These are phyloP conservation scores for Urocyon cinereoargenteus DNA, from an alignment of 2,797 vertebrate species.

Conservation along the genomic window DNA sequence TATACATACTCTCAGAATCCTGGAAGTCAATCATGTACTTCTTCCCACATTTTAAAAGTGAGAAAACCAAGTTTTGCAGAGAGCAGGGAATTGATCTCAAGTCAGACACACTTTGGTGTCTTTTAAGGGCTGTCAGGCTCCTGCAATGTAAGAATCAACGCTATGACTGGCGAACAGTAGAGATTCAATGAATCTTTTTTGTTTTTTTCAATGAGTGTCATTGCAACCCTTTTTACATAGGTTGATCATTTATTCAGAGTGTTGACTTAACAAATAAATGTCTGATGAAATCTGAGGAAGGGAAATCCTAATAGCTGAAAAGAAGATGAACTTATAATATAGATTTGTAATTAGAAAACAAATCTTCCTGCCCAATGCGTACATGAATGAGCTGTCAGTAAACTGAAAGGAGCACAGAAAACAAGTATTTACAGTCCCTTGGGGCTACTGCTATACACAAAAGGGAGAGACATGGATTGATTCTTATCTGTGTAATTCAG, in stretches of 20 bases:
- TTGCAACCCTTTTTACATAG: not conserved
- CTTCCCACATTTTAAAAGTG: not conserved
- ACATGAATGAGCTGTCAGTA: not conserved
- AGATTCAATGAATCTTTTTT: not conserved
- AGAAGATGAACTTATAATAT: not conserved
- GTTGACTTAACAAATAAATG: conserved; percentile 1
- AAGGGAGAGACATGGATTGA: not conserved
- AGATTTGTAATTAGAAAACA: conserved; percentile 45
- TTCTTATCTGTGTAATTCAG: conserved; percentile 52
- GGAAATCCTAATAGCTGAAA: not conserved
- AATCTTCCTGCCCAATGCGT: not conserved
- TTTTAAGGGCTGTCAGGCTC: not conserved
- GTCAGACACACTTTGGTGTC: not conserved
- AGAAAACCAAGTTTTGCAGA: not conserved
- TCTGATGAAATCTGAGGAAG: not conserved
- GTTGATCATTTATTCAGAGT: conserved; percentile 18
- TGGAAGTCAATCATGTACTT: not conserved
- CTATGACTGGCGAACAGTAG: no score
- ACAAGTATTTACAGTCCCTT: not conserved
- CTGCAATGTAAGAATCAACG: not conserved
- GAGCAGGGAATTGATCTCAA: not conserved
- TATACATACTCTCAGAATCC: not conserved
- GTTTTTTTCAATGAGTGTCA: not conserved
- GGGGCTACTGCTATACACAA: not conserved
- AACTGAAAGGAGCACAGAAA: not conserved